Evolutionary conservation across 2,113 vertebrate genomes (phyloP), one percentile per base, ranked within the genome.

Genomic region (Verasper variegatus): DNA sequence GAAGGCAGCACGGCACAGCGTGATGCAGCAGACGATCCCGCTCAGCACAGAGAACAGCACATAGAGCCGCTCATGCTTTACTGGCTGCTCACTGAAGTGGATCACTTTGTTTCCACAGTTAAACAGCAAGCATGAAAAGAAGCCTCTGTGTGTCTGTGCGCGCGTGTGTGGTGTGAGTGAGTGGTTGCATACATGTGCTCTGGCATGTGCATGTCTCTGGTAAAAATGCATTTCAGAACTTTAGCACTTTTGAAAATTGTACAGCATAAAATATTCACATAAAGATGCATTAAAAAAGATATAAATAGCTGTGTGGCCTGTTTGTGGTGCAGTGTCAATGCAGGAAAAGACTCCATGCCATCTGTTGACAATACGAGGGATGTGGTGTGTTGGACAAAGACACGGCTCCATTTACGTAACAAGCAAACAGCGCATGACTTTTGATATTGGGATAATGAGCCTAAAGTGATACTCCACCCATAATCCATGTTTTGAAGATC

Each of bases 181-280:
- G 31, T 31, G 31, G 31, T 57, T 35, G 20, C 66, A 35, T 24
- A 9, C 60, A 65, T 27, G 64, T 40, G 17, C 9, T 58, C n/a
- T 12, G 37, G 42, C 42, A 35, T 57, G 31, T 78, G 26, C 54
- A 42, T 60, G 69, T 75, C 31, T 71, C 24, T 24, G 21, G n/a
- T 72, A 54, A 1, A 51, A 60, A 47, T 60, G 40, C 14, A 59
- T 55, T 66, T 66, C 57, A 58, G 45, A 61, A 72, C 21, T 60
- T 69, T 54, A 42, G 40, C 40, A 11, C 40, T 40, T 40, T 40
- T 13, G 26, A 78, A 86, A 86, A 82, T 54, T 82, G 15, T 24
- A 35, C 72, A 77, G 54, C 73, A 85, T 87, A 5, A 87, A 87
- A 81, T 79, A 86, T 87, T 89, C 40, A 86, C 26, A 31, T 20